These are phyloP conservation scores for Tapirus indicus DNA, from an alignment of 2,797 vertebrate species.

Conservation along the genomic window DNA sequence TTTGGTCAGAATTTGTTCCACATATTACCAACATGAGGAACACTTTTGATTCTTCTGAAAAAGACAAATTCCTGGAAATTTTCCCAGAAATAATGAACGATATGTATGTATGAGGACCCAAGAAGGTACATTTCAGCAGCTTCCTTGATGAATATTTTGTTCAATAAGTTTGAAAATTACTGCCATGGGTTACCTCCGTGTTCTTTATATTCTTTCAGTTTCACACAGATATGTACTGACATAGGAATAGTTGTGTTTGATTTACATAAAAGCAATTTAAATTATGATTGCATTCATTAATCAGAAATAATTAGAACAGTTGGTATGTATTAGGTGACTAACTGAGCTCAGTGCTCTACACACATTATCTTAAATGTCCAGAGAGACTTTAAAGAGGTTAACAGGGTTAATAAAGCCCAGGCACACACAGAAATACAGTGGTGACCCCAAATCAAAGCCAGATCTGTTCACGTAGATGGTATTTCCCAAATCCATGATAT, in stretches of 20 bases:
- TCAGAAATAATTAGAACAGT: constrained; percentile 48
- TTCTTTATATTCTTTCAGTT: constrained; percentile 46
- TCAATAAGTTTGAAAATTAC: not conserved
- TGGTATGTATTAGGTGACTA: not conserved
- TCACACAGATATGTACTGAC: not conserved
- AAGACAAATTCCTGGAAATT: not conserved
- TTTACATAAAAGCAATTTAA: constrained; percentile 58
- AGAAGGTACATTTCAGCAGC: not conserved
- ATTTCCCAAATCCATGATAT: not conserved
- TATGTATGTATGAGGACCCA: not conserved
- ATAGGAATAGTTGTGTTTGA: not conserved
- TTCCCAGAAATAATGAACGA: not conserved
- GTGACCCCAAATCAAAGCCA: not conserved
- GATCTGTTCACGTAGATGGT: not conserved
- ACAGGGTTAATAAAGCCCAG: not conserved
- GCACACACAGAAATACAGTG: not conserved
- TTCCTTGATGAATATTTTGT: not conserved
- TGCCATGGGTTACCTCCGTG: not conserved
- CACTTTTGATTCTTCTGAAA: not conserved
- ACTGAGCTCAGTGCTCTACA: not conserved
- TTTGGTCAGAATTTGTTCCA: not conserved
- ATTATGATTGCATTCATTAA: constrained; percentile 38
- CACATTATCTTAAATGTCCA: not conserved
- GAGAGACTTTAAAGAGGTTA: not conserved
- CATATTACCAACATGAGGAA: not conserved